phyloP scores from a whole-genome alignment of 1,140 invertebrate genomes.

The Drosophila navojoa region DNA sequence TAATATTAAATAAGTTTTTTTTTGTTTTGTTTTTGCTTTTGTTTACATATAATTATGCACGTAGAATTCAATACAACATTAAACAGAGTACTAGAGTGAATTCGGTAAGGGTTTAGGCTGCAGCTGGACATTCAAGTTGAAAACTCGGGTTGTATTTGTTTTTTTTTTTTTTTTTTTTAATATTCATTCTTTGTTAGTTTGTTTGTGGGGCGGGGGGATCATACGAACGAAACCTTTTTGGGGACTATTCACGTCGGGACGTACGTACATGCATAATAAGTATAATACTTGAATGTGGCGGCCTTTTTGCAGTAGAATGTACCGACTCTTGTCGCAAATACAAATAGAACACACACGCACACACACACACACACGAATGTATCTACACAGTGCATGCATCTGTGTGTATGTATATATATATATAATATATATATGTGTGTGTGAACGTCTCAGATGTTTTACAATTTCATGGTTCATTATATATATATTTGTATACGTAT shows the following conservation, averaged over 20 bases:
- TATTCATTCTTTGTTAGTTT: constrained; percentile 28
- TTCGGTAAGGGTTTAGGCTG: constrained; percentile 28
- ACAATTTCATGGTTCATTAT: constrained; percentile 40
- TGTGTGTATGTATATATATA: background rate
- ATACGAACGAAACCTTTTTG: constrained; percentile 74
- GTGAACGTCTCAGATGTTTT: constrained; percentile 39
- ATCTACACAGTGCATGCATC: constrained; percentile 19
- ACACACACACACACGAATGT: constrained; percentile 37
- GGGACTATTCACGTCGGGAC: constrained; percentile 23
- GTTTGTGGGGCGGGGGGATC: constrained; percentile 52
- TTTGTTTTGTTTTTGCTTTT: constrained; percentile 33
- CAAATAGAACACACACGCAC: constrained; percentile 39
- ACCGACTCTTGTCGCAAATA: constrained; percentile 55
- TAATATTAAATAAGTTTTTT: constrained; percentile 41
- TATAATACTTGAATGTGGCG: constrained; percentile 69
- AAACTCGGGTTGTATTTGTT: constrained; percentile 26
- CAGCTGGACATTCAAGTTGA: constrained; percentile 49
- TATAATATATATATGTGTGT: background rate
- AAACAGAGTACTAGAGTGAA: constrained; percentile 71
- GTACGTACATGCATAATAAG: constrained; percentile 55
- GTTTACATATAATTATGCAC: constrained; percentile 57
- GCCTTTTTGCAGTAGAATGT: constrained; percentile 75
- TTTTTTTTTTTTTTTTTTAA: background rate
- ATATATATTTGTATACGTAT: constrained; percentile 31
- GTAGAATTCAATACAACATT: constrained; percentile 75